phyloP scores from a whole-genome alignment of 2,797 vertebrate genomes.

The Ammospiza maritima region DNA sequence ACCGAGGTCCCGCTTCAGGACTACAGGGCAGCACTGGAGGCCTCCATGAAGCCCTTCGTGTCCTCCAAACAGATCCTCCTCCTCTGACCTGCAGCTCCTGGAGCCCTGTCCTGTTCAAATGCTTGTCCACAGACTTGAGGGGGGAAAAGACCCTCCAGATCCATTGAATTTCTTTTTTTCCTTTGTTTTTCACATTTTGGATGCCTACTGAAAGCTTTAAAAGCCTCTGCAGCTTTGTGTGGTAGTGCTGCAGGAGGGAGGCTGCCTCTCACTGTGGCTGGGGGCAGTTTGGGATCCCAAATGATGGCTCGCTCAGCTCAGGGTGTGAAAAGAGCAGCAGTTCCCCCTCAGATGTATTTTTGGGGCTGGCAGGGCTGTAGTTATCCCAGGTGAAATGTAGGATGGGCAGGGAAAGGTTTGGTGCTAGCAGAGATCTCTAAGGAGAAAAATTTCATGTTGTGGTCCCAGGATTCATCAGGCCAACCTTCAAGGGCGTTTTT shows the following conservation, averaged over 20 bases:
- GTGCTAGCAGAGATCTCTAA: neutral
- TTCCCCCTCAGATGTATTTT: rapidly evolving
- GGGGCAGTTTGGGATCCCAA: neutral
- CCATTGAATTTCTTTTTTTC: neutral
- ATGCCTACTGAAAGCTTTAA: neutral
- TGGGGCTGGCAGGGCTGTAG: neutral
- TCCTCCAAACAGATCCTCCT: slow-evolving; percentile 91
- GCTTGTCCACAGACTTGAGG: neutral
- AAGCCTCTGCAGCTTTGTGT: neutral
- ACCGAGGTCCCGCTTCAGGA: slow-evolving; percentile 81
- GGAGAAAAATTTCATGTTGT: neutral
- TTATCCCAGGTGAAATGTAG: neutral
- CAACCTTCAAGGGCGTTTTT: rapidly evolving
- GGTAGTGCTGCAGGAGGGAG: neutral
- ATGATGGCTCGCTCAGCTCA: rapidly evolving
- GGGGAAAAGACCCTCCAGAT: neutral
- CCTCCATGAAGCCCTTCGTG: slow-evolving; percentile 84
- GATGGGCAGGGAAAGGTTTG: neutral
- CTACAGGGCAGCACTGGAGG: slow-evolving; percentile 82
- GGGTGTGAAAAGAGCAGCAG: neutral
- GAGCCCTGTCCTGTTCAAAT: neutral
- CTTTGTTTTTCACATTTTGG: neutral
- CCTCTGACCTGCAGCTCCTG: slow-evolving; percentile 75
- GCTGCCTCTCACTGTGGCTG: neutral
- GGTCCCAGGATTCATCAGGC: neutral